Evolutionary conservation across 2,888 invertebrate species (phyloP).

Genomic region (Cenopis cana): DNA sequence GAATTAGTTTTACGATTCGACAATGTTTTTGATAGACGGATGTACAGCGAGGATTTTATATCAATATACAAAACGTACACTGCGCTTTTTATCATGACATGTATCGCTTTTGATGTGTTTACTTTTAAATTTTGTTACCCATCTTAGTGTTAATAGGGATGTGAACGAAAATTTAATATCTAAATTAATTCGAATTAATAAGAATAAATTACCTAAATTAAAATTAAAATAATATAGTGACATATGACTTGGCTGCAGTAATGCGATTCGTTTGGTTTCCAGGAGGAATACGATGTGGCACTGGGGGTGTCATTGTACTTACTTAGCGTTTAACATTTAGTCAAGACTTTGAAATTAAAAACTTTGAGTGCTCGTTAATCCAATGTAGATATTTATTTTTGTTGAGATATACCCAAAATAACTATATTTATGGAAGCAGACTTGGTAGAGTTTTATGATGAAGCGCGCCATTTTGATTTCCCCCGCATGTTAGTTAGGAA

Average conservation of each 20-base stretch:
- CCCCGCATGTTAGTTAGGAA: slow-evolving; percentile 56
- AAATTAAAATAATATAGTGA: slow-evolving; percentile 36
- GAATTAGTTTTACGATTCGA: slow-evolving; percentile 47
- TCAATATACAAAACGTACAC: slow-evolving; percentile 46
- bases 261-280: slow-evolving; percentile 18
- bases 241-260: slow-evolving; percentile 25
- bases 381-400: slow-evolving; percentile 85
- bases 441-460: slow-evolving; percentile 63
- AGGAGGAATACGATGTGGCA: slow-evolving; percentile 51
- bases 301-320: slow-evolving; percentile 76
- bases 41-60: slow-evolving; percentile 53
- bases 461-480: slow-evolving; percentile 48
- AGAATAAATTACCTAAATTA: slow-evolving; percentile 47
- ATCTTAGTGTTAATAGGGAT: slow-evolving; percentile 50
- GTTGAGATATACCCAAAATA: slow-evolving; percentile 81
- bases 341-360: slow-evolving; percentile 75
- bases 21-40: slow-evolving; percentile 48
- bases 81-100: slow-evolving; percentile 46
- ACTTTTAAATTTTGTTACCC: slow-evolving; percentile 66
- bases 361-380: slow-evolving; percentile 79
- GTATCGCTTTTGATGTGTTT: slow-evolving; percentile 63
- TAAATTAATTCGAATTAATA: slow-evolving; percentile 54
- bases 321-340: slow-evolving; percentile 79
- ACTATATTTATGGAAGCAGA: slow-evolving; percentile 74
- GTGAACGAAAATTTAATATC: slow-evolving; percentile 48